Base-by-base conservation (phyloP, 2,113 vertebrate species). In the Ctenomys sociabilis region DNA sequence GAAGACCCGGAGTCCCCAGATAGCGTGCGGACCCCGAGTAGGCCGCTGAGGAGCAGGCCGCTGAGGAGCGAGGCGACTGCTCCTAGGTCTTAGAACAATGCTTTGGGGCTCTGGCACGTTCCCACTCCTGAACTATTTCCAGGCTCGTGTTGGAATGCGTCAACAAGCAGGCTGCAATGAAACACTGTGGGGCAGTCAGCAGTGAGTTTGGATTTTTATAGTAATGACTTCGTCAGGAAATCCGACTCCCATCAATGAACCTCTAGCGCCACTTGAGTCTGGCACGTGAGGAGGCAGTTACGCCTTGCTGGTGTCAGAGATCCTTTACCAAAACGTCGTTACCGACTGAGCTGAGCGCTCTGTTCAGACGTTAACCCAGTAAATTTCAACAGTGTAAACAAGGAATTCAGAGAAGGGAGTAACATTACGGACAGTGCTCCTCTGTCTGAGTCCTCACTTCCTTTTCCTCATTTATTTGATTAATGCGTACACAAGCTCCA, bases 141-240 rank as follows among this genome's bases (percentile, higher is more conserved):
- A 90, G 30, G 43, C 30, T 93, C 13, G 13, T 40, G 37, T 37
- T 78, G 28, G n/a, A 52, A 86, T 14, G 61, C 5, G 82, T 92
- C 64, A 72, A 13, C 66, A 82, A 85, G 16, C 21, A 90, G 35
- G 35, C 66, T 87, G 45, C 73, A 94, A 57, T 73, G 26, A 85
- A 93, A 86, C 61, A 83, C 16, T 75, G 28, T 73, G 35, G 35
- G 7, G 54, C n/a, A 61, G 72, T 64, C 37, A 88, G 83, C 30
- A 90, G 57, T 72, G 83, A 75, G 75, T 85, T 43, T 64, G 3
- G 0, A 16, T 30, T 92, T 70, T 77, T 22, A 32, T 87, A 78
- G 49, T 85, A 88, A 82, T 91, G 75, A 72, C 45, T 72, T 93
- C 37, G 30, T 35, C 68, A 66, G 78, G 72, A 93, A 97, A 85